A percentile compares a stretch with the other conserved stretches of the same genome.
Conservation (phyloP, 2,113 vertebrate species). For the Suricata suricatta region DNA sequence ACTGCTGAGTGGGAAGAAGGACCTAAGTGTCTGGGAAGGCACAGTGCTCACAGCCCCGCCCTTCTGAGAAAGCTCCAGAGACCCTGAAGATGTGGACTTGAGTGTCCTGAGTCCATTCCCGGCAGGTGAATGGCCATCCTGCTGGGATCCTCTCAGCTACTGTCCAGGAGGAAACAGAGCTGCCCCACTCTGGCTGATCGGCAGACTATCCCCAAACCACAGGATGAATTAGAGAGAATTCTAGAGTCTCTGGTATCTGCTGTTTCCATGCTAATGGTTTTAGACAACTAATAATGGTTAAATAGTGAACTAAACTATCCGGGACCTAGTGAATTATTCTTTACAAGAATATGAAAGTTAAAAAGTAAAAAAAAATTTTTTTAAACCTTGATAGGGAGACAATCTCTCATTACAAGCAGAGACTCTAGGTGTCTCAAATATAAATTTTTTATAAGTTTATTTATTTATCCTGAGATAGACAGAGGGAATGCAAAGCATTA, state of each 20-base stretch:
- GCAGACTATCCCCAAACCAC: not conserved
- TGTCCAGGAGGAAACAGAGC: not conserved
- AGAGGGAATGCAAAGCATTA: too few species aligned
- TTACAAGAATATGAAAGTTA: too few species aligned
- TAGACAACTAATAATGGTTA: not conserved
- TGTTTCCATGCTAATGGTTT: not conserved
- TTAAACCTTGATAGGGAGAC: too few species aligned
- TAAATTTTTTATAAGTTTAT: not conserved
- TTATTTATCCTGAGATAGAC: too few species aligned
- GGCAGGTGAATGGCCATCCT: not conserved
- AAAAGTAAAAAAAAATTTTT: too few species aligned
- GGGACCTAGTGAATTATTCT: too few species aligned
- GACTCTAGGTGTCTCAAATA: not conserved
- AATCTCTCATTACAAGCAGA: too few species aligned
- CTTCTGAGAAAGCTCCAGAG: not conserved
- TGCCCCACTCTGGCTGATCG: not conserved
- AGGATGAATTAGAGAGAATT: not conserved
- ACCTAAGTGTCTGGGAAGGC: not conserved
- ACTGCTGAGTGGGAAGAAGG: not conserved
- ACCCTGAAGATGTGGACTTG: not conserved
- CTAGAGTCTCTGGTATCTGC: not conserved
- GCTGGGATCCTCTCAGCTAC: not conserved
- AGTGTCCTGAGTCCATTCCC: not conserved
- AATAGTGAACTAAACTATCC: not conserved
- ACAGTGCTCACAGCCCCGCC: not conserved